These are phyloP conservation scores for Scaptomyza parva DNA, from an alignment of 2,888 invertebrate genomes.

Conservation along the genomic window DNA sequence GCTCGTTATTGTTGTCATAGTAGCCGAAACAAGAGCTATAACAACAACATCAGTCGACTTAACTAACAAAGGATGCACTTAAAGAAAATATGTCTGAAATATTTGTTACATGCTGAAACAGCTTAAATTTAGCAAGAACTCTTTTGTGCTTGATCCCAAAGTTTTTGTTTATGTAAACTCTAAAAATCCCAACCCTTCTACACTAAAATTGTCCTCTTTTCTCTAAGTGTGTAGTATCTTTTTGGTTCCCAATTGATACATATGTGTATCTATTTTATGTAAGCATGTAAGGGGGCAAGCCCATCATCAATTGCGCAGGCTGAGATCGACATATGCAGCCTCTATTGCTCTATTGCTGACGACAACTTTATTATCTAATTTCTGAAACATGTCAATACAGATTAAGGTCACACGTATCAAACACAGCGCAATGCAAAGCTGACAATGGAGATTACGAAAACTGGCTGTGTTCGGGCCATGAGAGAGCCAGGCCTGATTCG, in stretches of 20 bases:
- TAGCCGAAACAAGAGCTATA: constrained; percentile 27
- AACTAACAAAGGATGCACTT: constrained; percentile 2
- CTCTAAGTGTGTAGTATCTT: not conserved
- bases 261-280: not conserved
- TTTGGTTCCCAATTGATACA: constrained; percentile 39
- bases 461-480: constrained; percentile 15
- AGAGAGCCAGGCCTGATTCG: constrained; percentile 6
- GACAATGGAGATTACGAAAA: constrained; percentile 71
- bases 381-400: constrained; percentile 78
- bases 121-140: too few species aligned
- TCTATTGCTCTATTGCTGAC: constrained; percentile 19
- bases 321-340: constrained; percentile 27
- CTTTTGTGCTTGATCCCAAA: too few species aligned
- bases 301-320: constrained; percentile 57
- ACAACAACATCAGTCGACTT: not conserved
- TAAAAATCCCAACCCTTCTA: too few species aligned
- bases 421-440: constrained; percentile 57
- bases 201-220: not conserved
- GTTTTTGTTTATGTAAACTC: too few species aligned
- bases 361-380: constrained; percentile 79
- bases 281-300: constrained; percentile 43
- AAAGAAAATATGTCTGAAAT: not conserved
- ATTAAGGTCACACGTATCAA: constrained; percentile 80
- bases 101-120: too few species aligned
- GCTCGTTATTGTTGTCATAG: constrained; percentile 58